Evolutionary conservation across 2,797 vertebrate genomes (phyloP).

Genomic region (Amphiprion clarkii): DNA sequence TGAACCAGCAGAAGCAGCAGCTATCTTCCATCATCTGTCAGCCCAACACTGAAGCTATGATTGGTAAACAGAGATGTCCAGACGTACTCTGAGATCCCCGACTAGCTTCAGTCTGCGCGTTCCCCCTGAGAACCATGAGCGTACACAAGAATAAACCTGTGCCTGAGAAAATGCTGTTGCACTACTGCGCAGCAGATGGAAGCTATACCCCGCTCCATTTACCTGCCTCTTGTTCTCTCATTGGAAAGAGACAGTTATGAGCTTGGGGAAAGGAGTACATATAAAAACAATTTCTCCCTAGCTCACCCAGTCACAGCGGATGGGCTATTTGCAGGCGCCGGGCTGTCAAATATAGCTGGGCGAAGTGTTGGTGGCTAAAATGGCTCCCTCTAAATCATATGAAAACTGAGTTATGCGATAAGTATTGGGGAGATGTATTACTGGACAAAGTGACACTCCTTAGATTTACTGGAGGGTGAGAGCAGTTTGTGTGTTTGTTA

Average conservation of each 20-base stretch:
- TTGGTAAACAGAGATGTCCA: conserved; percentile 75
- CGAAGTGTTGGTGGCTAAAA: conserved; percentile 67
- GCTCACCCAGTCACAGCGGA: conserved; percentile 72
- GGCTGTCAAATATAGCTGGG: conserved; percentile 59
- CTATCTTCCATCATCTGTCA: conserved; percentile 71
- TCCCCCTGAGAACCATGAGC: conserved; percentile 63
- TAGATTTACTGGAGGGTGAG: conserved; percentile 68
- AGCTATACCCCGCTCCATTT: conserved; percentile 76
- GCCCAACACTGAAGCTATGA: conserved; percentile 61
- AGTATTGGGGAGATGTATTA: conserved; percentile 58
- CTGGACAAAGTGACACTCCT: conserved; percentile 55
- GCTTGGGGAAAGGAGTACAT: conserved; percentile 60
- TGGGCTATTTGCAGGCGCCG: conserved; percentile 66
- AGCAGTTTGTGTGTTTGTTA: conserved; percentile 53
- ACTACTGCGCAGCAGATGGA: conserved; percentile 76
- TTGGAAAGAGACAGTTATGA: conserved; percentile 74
- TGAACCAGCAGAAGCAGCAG: conserved; percentile 45
- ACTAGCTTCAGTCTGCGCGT: conserved; percentile 47
- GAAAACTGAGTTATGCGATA: conserved; percentile 61
- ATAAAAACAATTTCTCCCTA: conserved; percentile 65
- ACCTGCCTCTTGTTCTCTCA: conserved; percentile 72
- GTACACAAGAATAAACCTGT: conserved; percentile 64
- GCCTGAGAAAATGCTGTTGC: conserved; percentile 57
- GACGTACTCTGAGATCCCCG: conserved; percentile 62
- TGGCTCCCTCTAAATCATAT: conserved; percentile 71